Percentiles rank a stretch among this genome's conserved stretches.
phyloP scores from a whole-genome alignment of 1,140 invertebrate genomes.

The Agrypnia vestita region DNA sequence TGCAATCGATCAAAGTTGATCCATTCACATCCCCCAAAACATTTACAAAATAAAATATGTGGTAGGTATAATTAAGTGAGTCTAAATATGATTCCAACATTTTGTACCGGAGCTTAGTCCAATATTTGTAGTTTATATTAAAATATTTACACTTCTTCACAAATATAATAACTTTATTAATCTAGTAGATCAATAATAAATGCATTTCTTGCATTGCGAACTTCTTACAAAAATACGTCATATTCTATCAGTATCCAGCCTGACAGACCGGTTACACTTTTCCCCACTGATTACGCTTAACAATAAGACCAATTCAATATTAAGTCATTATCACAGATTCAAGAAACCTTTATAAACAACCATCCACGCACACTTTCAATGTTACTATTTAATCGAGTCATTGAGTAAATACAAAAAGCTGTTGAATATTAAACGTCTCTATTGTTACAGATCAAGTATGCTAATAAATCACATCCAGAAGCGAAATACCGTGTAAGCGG shows the following conservation, averaged over 20 bases:
- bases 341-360: constrained; percentile 52
- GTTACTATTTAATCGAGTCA: constrained; percentile 19
- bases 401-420: constrained; percentile 30
- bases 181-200: constrained; percentile 35
- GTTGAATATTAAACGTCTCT: constrained; percentile 17
- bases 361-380: neutral
- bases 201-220: constrained; percentile 46
- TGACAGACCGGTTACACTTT: constrained; percentile 28
- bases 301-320: constrained; percentile 48
- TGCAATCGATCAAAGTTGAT: no score
- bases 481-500: neutral
- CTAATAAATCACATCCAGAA: constrained; percentile 25
- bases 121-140: constrained; percentile 40
- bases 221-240: constrained; percentile 43
- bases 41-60: constrained; percentile 29
- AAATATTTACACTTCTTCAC: constrained; percentile 33
- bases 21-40: neutral
- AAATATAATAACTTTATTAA: constrained; percentile 26
- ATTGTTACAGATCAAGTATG: neutral
- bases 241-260: constrained; percentile 41
- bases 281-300: constrained; percentile 27
- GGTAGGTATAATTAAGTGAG: constrained; percentile 29
- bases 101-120: constrained; percentile 37
- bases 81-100: constrained; percentile 24
- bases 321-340: constrained; percentile 60